A percentile compares a stretch with the other conserved stretches of the same genome.
These are phyloP conservation scores for Echeneis naucrates DNA, from an alignment of 2,797 vertebrate genomes.

Conservation along the genomic window DNA sequence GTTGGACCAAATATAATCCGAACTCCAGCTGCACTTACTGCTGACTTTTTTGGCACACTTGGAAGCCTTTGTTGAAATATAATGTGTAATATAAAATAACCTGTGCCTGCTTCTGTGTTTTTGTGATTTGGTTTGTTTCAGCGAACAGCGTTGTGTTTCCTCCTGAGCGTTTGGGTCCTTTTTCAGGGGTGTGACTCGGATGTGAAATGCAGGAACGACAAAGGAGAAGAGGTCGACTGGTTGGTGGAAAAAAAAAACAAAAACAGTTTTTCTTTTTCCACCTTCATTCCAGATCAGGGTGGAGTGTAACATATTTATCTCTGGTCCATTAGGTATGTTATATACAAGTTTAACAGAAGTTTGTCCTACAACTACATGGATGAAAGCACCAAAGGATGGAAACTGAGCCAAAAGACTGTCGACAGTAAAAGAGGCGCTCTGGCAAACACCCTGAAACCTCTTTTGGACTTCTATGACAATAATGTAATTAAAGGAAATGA, in stretches of 20 bases:
- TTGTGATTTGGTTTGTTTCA: slow-evolving; percentile 34
- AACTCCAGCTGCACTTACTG: no score
- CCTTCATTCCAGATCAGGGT: background rate
- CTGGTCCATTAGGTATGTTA: slow-evolving; percentile 61
- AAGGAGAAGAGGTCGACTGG: slow-evolving; percentile 60
- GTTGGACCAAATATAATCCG: no score
- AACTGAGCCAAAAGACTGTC: slow-evolving; percentile 15
- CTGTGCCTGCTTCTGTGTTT: background rate
- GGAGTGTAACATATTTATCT: background rate
- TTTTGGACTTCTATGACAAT: slow-evolving; percentile 55
- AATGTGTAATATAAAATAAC: no score
- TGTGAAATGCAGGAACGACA: slow-evolving; percentile 64
- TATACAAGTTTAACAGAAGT: slow-evolving; percentile 67
- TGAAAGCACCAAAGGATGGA: slow-evolving; percentile 56
- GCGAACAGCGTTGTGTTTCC: slow-evolving; percentile 27
- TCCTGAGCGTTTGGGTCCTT: slow-evolving; percentile 34
- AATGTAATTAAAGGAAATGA: slow-evolving; percentile 16
- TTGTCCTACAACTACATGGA: slow-evolving; percentile 71
- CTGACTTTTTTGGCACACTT: no score
- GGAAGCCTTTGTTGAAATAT: no score
- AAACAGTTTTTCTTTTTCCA: background rate
- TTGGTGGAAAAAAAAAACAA: slow-evolving; percentile 40
- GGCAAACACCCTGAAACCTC: slow-evolving; percentile 65
- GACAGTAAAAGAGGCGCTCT: slow-evolving; percentile 38
- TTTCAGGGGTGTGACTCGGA: slow-evolving; percentile 36